Evolutionary conservation across 2,113 vertebrate species (phyloP), one percentile per base, ranked within the genome.

Genomic region (Prunella himalayana): DNA sequence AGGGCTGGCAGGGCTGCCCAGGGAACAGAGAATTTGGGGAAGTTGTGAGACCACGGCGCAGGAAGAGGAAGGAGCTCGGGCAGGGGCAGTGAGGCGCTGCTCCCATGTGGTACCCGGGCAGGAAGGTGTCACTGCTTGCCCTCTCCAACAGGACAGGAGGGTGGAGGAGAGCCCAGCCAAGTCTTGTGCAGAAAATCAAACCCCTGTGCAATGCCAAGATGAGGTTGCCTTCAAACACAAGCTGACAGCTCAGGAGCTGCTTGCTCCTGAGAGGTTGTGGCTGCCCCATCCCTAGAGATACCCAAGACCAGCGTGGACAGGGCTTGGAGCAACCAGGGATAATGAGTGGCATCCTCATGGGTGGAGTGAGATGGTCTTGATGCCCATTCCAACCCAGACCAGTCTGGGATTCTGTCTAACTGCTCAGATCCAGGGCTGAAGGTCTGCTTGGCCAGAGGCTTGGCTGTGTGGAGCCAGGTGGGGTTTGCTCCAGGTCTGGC

Each of bases 31-130:
- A 13, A 5, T 60, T 42, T 31, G 15, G 50, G n/a, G 37, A 57
- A 76, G 80, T 35, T 3, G 1, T 35, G 56, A 31, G 66, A 39
- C 25, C 45, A 11, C 0, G 1, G 27, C 12, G 8, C 11, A 24
- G 61, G 51, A 92, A 75, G 39, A 15, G 87, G 92, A 84, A 91
- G 91, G 57, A 86, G 63, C 76, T 31, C 15, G 8, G 45, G 47
- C 51, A 79, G 15, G n/a, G 63, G 4, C 54, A n/a, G 42, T 21
- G 81, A 41, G 0, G 0, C 1, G 1, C 64, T 1, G 1, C 30
- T 78, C 6, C 50, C 35, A 9, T 7, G 61, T 6, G 15, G 30
- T 19, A 5, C 5, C 22, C 0, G 1, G 11, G 57, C 33, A 51
- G 71, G 79, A 85, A 27, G 59, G 15, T 22, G 10, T 10, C 22